Base-by-base conservation (phyloP, 2,888 invertebrate species). In the Cephus rjabovi region DNA sequence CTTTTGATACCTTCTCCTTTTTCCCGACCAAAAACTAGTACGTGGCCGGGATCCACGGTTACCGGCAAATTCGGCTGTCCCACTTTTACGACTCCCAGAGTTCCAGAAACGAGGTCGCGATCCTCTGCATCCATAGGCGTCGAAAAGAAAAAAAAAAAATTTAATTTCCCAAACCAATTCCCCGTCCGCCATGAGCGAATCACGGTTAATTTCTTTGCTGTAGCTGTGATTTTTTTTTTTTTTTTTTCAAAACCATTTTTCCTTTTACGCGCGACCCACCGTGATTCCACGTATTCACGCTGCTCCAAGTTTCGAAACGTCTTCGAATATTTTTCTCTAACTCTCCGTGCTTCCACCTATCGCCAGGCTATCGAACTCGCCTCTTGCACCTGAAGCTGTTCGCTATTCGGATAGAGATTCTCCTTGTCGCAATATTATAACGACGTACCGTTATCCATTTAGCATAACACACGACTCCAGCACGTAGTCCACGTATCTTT, bases 371-470 rank as follows among this genome's bases (percentile, higher is more conserved):
- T 6, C 56, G 23, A 23, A 56, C 23, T 23, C 23, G 23, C 23
- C 56, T 23, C 56, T 56, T 56, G 56, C 56, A 56, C 6, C 56
- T 23, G 23, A 56, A 56, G 56, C 23, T 23, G 15, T 56, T 56
- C 56, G 15, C 56, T 15, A 11, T 30, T 70, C 31, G 12, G 30
- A 15, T 71, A 12, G 33, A 31, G 33, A 34, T 71, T 71, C 34
- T 71, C 9, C 76, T 74, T 74, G 74, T 79, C 76, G 77, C 69
- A 34, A 40, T 76, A 73, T 75, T 56, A 37, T 73, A 77, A 37
- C 73, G 71, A 75, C 33, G 31, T 80, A 83, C 84, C 84, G 84
- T 84, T 84, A 84, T 74, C 79, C 82, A 76, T 84, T 83, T 83
- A 83, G 78, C 83, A 84, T 84, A 83, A 81, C 80, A 82, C 79